A percentile compares a stretch with the other conserved stretches of the same genome.
Evolutionary conservation across 2,797 vertebrate genomes (phyloP).

Genomic region (Macrochelys suwanniensis): DNA sequence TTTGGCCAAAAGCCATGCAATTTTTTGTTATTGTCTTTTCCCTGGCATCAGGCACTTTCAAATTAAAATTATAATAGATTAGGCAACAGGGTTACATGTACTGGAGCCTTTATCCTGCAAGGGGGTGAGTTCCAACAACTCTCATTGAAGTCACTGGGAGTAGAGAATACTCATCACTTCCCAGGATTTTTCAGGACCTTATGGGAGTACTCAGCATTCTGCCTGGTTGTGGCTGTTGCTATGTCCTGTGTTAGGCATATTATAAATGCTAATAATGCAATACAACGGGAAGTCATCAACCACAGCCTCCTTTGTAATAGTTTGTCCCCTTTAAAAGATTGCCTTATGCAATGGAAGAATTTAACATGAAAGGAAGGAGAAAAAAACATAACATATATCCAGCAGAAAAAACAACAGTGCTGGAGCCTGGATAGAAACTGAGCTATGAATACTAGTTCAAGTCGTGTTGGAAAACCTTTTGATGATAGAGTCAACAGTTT

Average conservation of each 20-base stretch:
- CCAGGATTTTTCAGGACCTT: not conserved
- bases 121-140: not conserved
- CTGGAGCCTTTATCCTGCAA: not conserved
- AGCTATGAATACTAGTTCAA: not conserved
- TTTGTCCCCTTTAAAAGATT: not conserved
- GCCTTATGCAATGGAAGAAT: not conserved
- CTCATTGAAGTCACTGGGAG: not conserved
- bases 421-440: too few relatives aligned
- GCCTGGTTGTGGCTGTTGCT: not conserved
- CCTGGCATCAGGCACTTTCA: not conserved
- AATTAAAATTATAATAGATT: constrained; percentile 1
- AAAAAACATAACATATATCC: not conserved
- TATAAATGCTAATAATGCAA: not conserved
- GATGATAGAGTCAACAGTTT: not conserved
- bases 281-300: not conserved
- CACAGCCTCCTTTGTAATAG: not conserved
- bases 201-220: not conserved
- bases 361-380: not conserved
- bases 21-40: not conserved
- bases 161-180: not conserved
- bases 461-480: not conserved
- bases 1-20: not conserved
- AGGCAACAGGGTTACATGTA: not conserved
- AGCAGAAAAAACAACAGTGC: too few relatives aligned
- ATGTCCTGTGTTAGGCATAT: not conserved